Base-by-base conservation (phyloP, 2,888 invertebrate species). In the Apamea epomidion region DNA sequence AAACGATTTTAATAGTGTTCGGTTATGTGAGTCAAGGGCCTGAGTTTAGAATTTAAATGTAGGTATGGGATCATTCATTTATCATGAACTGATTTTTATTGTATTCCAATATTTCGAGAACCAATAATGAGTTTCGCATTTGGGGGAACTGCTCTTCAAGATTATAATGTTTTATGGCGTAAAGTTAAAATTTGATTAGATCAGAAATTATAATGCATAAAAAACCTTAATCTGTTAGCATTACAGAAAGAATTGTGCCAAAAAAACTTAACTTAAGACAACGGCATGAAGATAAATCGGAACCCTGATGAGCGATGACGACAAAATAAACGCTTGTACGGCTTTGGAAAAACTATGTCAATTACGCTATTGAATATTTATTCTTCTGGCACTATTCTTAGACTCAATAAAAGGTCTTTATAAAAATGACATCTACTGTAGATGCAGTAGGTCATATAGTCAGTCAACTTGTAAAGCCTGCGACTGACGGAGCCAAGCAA, bases 341-440 rank as follows among this genome's bases (percentile, higher is more conserved):
- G 37, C n/a, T 74, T 62, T 32, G 29, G 37, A 45, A 29, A 76
- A 87, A 68, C 62, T 51, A 51, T 87, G 80, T 76, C 73, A 80
- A 87, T 87, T 68, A 68, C 14, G 16, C 48, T 85, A 65, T 72
- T 84, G 21, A 71, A 84, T 74, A 85, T 77, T 73, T 67, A 80
- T 76, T 58, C 48, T 68, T 32, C 21, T 74, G 62, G 21, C 25
- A 21, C 16, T 69, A 77, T 84, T 80, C 42, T 72, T 58, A 60
- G 42, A 48, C 16, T 62, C 54, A 73, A 67, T 83, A 73, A 54
- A 37, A 54, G 54, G n/a, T 42, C 16, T 58, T n/a, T 48, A 72
- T 67, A 83, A 67, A 75, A 76, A 80, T 45, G 2, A 67, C 64
- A 60, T 12, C n/a, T 60, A 69, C 18, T 73, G 14, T 71, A n/a